Conservation (phyloP, 2,888 invertebrate species). For the Ctenicera cuprea region DNA sequence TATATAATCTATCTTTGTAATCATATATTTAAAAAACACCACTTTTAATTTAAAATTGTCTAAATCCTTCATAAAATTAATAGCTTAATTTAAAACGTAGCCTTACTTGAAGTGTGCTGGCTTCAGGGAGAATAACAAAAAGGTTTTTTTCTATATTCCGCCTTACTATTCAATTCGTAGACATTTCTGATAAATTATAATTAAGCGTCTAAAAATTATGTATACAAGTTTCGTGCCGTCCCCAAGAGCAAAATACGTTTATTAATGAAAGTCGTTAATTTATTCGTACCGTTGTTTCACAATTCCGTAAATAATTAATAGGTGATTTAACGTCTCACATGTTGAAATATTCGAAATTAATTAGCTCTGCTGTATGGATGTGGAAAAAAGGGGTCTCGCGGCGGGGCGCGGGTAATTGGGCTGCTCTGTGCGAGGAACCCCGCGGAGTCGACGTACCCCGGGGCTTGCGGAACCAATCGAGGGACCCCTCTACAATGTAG, state of each 20-base stretch:
- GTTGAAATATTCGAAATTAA: slow-evolving; percentile 48
- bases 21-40: slow-evolving; percentile 19
- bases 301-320: slow-evolving; percentile 48
- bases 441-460: slow-evolving; percentile 9
- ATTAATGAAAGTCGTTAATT: slow-evolving; percentile 48
- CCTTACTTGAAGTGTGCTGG: slow-evolving; percentile 27
- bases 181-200: slow-evolving; percentile 27
- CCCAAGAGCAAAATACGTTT: slow-evolving; percentile 41
- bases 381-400: slow-evolving; percentile 28
- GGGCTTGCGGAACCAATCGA: slow-evolving; percentile 19
- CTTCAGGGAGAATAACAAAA: slow-evolving; percentile 23
- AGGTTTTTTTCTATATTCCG: slow-evolving; percentile 1
- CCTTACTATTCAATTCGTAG: slow-evolving; percentile 12
- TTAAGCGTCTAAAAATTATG: slow-evolving; percentile 27
- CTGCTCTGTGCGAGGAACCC: slow-evolving; percentile 51
- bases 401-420: slow-evolving; percentile 55
- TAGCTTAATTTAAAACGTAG: slow-evolving; percentile 12
- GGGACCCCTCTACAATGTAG: slow-evolving; percentile 12
- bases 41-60: slow-evolving; percentile 38
- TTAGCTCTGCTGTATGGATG: slow-evolving; percentile 28
- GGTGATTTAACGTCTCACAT: slow-evolving; percentile 39
- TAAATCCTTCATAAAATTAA: slow-evolving; percentile 21
- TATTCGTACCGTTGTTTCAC: slow-evolving; percentile 46
- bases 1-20: not conserved
- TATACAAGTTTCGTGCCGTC: slow-evolving; percentile 33